Percentiles rank a stretch among this genome's conserved stretches.
Conservation (phyloP, 2,888 invertebrate genomes). For the Aphelenchoides bicaudatus region DNA sequence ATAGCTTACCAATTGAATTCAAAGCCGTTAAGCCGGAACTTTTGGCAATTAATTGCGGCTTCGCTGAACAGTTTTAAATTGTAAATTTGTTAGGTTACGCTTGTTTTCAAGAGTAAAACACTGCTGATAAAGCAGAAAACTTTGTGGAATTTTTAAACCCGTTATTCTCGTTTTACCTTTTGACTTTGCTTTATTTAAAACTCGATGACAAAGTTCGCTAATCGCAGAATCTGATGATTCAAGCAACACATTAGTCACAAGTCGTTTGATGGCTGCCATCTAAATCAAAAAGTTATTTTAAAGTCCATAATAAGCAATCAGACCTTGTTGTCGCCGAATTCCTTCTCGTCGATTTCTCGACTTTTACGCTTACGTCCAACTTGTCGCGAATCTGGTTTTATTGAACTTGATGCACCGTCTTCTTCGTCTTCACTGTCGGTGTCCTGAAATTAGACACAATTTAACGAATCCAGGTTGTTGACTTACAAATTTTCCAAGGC, state of each 20-base stretch:
- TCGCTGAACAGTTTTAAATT: background rate
- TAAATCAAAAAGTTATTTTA: constrained; percentile 11
- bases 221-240: constrained; percentile 83
- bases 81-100: background rate
- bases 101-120: too few relatives aligned
- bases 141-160: too few relatives aligned
- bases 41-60: constrained; percentile 4
- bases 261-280: constrained; percentile 35
- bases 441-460: constrained; percentile 33
- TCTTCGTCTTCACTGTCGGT: constrained; percentile 45
- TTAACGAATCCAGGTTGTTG: constrained; percentile 5
- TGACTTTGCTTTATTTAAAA: background rate
- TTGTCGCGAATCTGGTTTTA: background rate
- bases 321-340: constrained; percentile 6
- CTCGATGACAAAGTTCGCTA: constrained; percentile 1
- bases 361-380: constrained; percentile 4
- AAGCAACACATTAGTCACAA: constrained; percentile 83
- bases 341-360: constrained; percentile 1
- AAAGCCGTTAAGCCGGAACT: constrained; percentile 3
- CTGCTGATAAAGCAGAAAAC: too few relatives aligned
- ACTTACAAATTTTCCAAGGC: constrained; percentile 48
- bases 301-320: background rate
- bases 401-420: constrained; percentile 9
- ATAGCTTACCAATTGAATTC: constrained; percentile 1
- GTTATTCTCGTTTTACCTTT: too few relatives aligned